phyloP scores from a whole-genome alignment of 2,113 vertebrate genomes.

The Ctenodactylus gundi region DNA sequence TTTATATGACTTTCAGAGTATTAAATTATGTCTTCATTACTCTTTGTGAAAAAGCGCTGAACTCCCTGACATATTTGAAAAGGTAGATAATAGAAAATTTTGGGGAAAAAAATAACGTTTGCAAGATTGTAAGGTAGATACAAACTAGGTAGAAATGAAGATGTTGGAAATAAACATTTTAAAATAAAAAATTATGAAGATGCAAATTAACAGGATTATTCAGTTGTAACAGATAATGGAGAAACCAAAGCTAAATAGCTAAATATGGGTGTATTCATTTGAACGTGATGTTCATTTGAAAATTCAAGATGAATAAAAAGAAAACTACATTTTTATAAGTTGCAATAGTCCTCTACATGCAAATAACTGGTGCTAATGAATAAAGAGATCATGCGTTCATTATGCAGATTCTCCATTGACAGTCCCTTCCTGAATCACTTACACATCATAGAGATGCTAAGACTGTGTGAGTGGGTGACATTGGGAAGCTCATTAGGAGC shows the following conservation, averaged over 20 bases:
- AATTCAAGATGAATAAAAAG: not conserved
- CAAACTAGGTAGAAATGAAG: not conserved
- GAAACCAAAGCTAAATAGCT: not conserved
- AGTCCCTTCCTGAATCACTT: not conserved
- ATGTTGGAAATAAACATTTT: not conserved
- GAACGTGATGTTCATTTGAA: not conserved
- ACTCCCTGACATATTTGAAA: not conserved
- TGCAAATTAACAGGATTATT: not conserved
- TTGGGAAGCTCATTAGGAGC: not conserved
- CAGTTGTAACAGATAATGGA: not conserved
- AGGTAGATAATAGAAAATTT: not conserved
- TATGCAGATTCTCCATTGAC: not conserved
- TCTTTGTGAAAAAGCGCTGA: not conserved
- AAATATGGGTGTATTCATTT: not conserved
- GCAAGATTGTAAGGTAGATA: not conserved
- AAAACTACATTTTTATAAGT: not conserved
- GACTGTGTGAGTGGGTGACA: not conserved
- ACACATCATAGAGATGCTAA: not conserved
- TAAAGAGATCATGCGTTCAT: constrained; percentile 8
- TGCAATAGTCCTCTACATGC: not conserved
- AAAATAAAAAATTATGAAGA: not conserved
- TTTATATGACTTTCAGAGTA: not conserved
- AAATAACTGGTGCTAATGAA: not conserved
- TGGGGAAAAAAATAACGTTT: not conserved
- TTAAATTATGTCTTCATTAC: not conserved